Percentiles rank a stretch among this genome's conserved stretches.
Evolutionary conservation across 1,140 invertebrate genomes (phyloP).

Genomic region (Drosophila elegans): DNA sequence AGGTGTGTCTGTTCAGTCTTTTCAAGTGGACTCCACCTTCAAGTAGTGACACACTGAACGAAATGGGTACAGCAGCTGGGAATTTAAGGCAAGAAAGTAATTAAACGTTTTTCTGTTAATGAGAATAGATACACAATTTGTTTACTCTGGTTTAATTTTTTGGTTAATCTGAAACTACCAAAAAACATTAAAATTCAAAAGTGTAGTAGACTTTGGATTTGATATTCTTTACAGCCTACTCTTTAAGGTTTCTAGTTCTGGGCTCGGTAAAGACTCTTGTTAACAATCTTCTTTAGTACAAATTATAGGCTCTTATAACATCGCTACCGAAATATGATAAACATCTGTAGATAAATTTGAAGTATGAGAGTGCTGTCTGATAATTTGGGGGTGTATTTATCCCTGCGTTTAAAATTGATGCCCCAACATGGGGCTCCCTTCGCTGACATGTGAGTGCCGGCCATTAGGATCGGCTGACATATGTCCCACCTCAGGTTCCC

Average conservation of each 20-base stretch:
- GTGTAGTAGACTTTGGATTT: no score
- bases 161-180: no score
- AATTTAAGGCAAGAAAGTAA: not conserved
- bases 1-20: not conserved
- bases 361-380: not conserved
- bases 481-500: slow-evolving; percentile 15
- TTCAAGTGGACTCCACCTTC: slow-evolving; percentile 4
- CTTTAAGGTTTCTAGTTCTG: no score
- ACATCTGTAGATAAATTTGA: not conserved
- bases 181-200: no score
- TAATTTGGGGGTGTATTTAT: not conserved
- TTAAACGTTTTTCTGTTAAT: no score
- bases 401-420: slow-evolving; percentile 9
- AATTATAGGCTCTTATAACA: not conserved
- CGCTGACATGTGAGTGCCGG: slow-evolving; percentile 4
- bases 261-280: no score
- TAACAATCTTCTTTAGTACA: not conserved
- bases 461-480: slow-evolving; percentile 22
- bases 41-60: not conserved
- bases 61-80: not conserved
- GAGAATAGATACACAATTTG: no score
- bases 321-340: not conserved
- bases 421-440: no score
- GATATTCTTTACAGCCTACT: no score
- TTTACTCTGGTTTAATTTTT: no score